These are phyloP conservation scores for Mionectes macconnelli DNA, from an alignment of 2,113 vertebrate genomes.

Conservation along the genomic window DNA sequence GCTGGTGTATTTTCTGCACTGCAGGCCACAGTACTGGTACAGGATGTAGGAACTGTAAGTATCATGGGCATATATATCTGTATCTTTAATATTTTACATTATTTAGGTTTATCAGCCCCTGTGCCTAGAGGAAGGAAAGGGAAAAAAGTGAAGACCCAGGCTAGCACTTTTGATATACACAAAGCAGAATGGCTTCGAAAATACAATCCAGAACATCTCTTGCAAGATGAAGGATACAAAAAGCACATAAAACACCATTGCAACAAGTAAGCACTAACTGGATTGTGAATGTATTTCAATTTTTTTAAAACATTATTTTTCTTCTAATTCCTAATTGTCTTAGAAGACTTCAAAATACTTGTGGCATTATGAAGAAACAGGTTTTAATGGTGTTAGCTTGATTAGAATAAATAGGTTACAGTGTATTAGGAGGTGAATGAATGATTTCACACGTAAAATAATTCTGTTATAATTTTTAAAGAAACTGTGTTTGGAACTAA, in stretches of 20 bases:
- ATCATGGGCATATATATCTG: not conserved
- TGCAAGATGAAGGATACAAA: conserved; percentile 98
- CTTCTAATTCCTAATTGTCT: not conserved
- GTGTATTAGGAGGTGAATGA: not conserved
- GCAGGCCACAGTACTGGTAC: not conserved
- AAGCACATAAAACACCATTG: conserved; percentile 99
- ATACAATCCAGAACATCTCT: conserved; percentile 95
- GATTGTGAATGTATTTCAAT: not conserved
- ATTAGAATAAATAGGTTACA: not conserved
- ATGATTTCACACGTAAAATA: not conserved
- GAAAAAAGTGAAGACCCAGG: conserved; percentile 96
- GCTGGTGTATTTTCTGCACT: not conserved
- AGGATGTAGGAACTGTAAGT: not conserved
- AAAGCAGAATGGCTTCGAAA: conserved; percentile 98
- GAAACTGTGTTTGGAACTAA: not conserved
- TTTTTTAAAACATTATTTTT: not conserved
- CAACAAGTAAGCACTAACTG: conserved; percentile 88
- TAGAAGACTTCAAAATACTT: not conserved
- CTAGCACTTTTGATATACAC: conserved; percentile 96
- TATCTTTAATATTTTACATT: conserved; percentile 19
- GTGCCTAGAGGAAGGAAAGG: conserved; percentile 96
- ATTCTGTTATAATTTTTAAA: not conserved
- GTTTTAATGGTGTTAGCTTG: not conserved
- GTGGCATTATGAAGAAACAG: not conserved
- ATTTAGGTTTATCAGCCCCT: conserved; percentile 90